phyloP scores from a whole-genome alignment of 2,113 vertebrate genomes.

The Echinops telfairi region DNA sequence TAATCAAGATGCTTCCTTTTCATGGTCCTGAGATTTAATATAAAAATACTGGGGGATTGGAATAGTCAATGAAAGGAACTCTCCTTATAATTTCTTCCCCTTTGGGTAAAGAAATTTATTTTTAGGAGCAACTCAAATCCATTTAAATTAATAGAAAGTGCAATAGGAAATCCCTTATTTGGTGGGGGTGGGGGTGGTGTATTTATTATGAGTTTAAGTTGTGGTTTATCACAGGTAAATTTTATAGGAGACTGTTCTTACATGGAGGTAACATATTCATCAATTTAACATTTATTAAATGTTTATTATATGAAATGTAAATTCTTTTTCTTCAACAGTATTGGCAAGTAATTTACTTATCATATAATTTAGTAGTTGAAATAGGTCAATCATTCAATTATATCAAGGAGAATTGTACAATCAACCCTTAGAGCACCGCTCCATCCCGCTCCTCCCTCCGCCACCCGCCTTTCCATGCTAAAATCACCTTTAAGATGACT shows the following conservation, averaged over 20 bases:
- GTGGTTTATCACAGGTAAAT: not conserved
- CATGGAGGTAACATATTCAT: not conserved
- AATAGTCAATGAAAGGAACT: not conserved
- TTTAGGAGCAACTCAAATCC: not conserved
- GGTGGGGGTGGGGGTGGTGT: too few species aligned
- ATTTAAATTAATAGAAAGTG: constrained; percentile 54
- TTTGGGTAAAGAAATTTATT: constrained; percentile 23
- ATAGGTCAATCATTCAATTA: too few species aligned
- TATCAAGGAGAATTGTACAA: too few species aligned
- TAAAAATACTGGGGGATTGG: constrained; percentile 46
- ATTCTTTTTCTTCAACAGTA: not conserved
- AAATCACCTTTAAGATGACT: too few species aligned
- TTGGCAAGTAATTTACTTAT: too few species aligned
- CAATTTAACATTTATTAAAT: constrained; percentile 9
- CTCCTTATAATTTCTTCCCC: constrained; percentile 37
- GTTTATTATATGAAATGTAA: not conserved
- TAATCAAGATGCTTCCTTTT: constrained; percentile 57
- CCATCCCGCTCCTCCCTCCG: too few species aligned
- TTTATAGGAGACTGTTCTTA: not conserved
- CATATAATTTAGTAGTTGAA: too few species aligned
- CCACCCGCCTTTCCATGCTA: too few species aligned
- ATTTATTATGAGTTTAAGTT: constrained; percentile 6
- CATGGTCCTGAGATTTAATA: constrained; percentile 63
- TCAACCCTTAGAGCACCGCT: too few species aligned
- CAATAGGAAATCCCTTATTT: not conserved